A percentile compares a stretch with the other conserved stretches of the same genome.
Evolutionary conservation across 37 sponge, comb jelly and placozoan species (phyloP).

Genomic region (Cladorhizidae sp.): DNA sequence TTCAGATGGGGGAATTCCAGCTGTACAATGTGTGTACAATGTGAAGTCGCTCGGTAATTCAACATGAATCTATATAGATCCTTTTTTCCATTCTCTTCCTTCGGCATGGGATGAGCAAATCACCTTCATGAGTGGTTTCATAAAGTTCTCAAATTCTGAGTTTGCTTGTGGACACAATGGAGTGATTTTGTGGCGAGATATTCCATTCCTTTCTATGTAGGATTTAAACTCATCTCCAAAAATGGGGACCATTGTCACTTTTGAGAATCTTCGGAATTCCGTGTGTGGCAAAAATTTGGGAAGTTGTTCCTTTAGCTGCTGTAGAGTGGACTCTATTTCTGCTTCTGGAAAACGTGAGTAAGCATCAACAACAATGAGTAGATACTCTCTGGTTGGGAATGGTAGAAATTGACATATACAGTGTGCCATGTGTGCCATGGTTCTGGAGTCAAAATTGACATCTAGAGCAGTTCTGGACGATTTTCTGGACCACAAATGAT

Average conservation of each 20-base stretch:
- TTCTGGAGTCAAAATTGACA: slow-evolving; percentile 47
- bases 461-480: slow-evolving; percentile 30
- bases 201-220: slow-evolving; percentile 39
- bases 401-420: slow-evolving; percentile 43
- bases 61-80: slow-evolving; percentile 29
- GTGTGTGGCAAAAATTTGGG: slow-evolving; percentile 45
- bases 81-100: slow-evolving; percentile 49
- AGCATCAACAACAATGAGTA: slow-evolving; percentile 55
- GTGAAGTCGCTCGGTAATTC: slow-evolving; percentile 48
- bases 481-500: slow-evolving; percentile 4
- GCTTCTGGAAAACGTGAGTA: slow-evolving; percentile 60
- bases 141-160: slow-evolving; percentile 59
- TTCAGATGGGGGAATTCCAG: slow-evolving; percentile 27
- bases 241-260: slow-evolving; percentile 58
- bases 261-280: slow-evolving; percentile 27
- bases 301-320: slow-evolving; percentile 38
- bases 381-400: slow-evolving; percentile 54
- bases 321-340: slow-evolving; percentile 43
- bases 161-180: slow-evolving; percentile 46
- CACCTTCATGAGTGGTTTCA: slow-evolving; percentile 53
- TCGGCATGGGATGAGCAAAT: slow-evolving; percentile 34
- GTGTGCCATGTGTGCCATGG: slow-evolving; percentile 60
- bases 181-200: slow-evolving; percentile 32
- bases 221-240: slow-evolving; percentile 19
- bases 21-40: slow-evolving; percentile 33